Evolutionary conservation across 2,113 vertebrate genomes (phyloP), one percentile per base, ranked within the genome.

Genomic region (Addax nasomaculatus): DNA sequence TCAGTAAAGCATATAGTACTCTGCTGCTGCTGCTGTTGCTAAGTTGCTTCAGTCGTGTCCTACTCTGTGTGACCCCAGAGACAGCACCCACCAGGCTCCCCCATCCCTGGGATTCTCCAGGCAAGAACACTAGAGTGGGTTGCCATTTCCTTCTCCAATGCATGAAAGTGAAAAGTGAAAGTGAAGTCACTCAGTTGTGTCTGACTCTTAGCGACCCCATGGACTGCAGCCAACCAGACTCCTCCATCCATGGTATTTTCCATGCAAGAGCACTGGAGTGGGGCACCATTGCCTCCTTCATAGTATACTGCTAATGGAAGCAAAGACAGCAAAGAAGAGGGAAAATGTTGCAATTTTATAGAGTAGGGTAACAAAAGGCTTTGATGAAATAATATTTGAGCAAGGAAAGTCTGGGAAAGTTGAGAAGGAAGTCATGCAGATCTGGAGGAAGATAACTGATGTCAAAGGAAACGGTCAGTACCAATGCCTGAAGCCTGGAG

Each of bases 61-160:
- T 0, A 33, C 60, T 33, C 60, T 4, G 7, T 64, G 14, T 0
- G 0, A 16, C 7, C 30, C 60, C 60, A 62, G 0, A 62, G 60
- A 33, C 0, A 0, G 60, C 60, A 64, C 60, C 60, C 60, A 64
- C 30, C 30, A 64, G 30, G 29, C 60, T 33, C 14, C 14, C 6
- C 30, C 0, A 0, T 16, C 6, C 30, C 60, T 64, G 60, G 7
- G 60, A 16, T 64, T 64, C 60, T 64, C 60, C 30, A 64, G 30
- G 30, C 60, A 64, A 64, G 60, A 64, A 33, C 60, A 62, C 58
- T 30, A 0, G 58, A 62, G 13, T 62, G 6, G 13, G 29, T 7
- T 30, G 13, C 29, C 29, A 30, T 62, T 62, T 30, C 29, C 58
- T 62, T 62, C 58, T 62, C 29, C 8, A 51, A 3, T 30, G 27